These are phyloP conservation scores for Pseudolycoriella hygida DNA, from an alignment of 2,888 invertebrate species.

Conservation along the genomic window DNA sequence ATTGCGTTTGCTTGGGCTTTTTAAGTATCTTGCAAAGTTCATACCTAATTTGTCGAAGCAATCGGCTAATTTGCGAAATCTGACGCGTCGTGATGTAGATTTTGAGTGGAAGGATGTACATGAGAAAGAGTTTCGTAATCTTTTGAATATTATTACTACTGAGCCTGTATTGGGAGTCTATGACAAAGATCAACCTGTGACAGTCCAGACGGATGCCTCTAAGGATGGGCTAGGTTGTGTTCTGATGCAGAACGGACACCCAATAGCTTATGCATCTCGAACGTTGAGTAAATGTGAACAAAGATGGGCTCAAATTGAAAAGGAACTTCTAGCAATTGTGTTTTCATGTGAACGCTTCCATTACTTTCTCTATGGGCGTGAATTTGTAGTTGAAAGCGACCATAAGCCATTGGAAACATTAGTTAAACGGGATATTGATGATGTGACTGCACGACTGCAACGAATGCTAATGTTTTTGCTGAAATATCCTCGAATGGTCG, in stretches of 20 bases:
- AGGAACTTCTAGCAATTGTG: background rate
- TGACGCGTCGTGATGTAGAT: background rate
- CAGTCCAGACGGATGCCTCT: too few species aligned
- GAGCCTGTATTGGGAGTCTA: background rate
- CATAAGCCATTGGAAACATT: constrained; percentile 1
- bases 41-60: background rate
- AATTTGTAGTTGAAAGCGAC: too few species aligned
- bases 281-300: too few species aligned
- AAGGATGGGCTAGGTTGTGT: background rate
- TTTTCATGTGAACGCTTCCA: background rate
- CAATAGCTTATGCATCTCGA: background rate
- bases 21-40: background rate
- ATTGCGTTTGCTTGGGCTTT: background rate
- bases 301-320: too few species aligned
- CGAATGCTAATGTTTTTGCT: background rate
- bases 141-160: too few species aligned
- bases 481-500: background rate
- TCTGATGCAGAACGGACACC: too few species aligned
- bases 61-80: background rate
- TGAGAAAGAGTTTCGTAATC: background rate
- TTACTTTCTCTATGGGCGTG: too few species aligned
- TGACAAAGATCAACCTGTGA: background rate
- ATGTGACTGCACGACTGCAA: too few species aligned
- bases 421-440: too few species aligned
- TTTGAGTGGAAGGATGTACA: background rate